Conservation (phyloP, 2,113 vertebrate species). For the Noctilio leporinus region DNA sequence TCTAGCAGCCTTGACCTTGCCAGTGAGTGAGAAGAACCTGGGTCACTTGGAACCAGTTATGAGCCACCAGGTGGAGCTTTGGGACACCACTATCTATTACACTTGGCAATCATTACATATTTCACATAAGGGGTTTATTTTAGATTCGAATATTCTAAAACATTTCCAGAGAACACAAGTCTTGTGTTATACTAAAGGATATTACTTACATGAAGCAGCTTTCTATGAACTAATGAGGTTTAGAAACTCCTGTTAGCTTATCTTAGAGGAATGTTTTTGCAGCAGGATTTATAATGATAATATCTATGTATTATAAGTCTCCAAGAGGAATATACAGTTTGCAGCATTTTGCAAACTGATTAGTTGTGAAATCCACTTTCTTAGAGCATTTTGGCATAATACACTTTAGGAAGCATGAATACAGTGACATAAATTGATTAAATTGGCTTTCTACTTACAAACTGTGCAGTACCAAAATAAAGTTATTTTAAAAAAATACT, state of each 20-base stretch:
- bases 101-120: neutral
- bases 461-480: neutral
- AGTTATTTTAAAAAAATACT: neutral
- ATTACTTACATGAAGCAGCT: neutral
- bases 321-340: neutral
- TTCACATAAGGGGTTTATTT: neutral
- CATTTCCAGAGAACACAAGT: neutral
- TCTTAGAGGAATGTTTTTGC: neutral
- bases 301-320: neutral
- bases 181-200: neutral
- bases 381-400: neutral
- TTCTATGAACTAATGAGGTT: neutral
- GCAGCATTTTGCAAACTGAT: neutral
- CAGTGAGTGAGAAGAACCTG: neutral
- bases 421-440: neutral
- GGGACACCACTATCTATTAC: neutral
- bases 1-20: neutral
- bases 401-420: neutral
- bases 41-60: neutral
- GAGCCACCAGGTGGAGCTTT: neutral
- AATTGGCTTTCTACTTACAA: neutral
- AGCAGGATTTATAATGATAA: neutral
- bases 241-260: neutral
- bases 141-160: neutral
- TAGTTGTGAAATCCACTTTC: neutral